Percentiles rank a stretch among this genome's conserved stretches.
These are phyloP conservation scores for Shargacucullia verbasci DNA, from an alignment of 2,888 invertebrate species.

Conservation along the genomic window DNA sequence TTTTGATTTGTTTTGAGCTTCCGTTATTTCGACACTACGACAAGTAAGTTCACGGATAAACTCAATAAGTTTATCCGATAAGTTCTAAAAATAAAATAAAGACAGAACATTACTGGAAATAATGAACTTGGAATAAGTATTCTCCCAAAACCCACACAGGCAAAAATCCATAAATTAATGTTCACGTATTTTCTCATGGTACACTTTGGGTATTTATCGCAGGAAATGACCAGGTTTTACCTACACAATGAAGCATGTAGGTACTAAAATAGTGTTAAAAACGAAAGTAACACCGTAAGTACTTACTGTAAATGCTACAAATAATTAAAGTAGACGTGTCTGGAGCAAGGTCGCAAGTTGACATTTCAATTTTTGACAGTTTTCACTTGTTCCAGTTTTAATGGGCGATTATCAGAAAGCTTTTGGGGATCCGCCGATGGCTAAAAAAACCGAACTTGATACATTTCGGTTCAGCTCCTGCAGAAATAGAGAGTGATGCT, in stretches of 20 bases:
- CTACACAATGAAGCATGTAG: constrained; percentile 38
- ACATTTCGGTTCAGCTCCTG: too few relatives aligned
- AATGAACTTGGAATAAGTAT: constrained; percentile 29
- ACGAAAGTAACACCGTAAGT: constrained; percentile 63
- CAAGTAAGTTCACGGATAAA: too few relatives aligned
- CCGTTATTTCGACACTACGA: too few relatives aligned
- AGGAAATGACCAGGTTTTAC: constrained; percentile 30
- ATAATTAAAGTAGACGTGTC: constrained; percentile 77
- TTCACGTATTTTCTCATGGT: not conserved
- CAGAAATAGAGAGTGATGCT: too few relatives aligned
- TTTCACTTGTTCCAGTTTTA: constrained; percentile 79
- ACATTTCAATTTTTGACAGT: constrained; percentile 76
- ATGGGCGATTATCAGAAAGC: constrained; percentile 63
- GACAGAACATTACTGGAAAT: not conserved
- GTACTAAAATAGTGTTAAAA: constrained; percentile 59
- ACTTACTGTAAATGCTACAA: constrained; percentile 72
- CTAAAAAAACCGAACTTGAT: too few relatives aligned
- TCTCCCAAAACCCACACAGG: not conserved
- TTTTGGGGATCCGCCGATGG: constrained; percentile 49
- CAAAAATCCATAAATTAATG: constrained; percentile 19
- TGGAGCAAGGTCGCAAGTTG: constrained; percentile 78
- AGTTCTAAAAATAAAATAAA: too few relatives aligned
- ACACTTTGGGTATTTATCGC: constrained; percentile 16
- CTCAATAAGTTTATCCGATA: too few relatives aligned
- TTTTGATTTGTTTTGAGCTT: too few relatives aligned